Percentiles rank a stretch among this genome's conserved stretches.
These are phyloP conservation scores for Hylyphantes graminicola DNA, from an alignment of 1,140 invertebrate species.

Conservation along the genomic window DNA sequence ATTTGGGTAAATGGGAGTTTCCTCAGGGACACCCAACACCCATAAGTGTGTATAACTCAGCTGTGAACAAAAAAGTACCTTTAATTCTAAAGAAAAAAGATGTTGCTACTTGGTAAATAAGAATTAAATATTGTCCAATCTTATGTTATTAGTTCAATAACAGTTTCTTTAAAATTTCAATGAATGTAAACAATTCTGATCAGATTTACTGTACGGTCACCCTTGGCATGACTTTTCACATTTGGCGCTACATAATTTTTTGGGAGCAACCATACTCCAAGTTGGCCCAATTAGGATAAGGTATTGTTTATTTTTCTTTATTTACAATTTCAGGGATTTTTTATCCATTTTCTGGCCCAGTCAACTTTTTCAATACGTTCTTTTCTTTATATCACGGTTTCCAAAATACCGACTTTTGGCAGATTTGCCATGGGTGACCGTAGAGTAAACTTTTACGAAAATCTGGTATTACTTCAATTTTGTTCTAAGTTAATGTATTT, in stretches of 20 bases:
- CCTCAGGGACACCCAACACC: constrained; percentile 65
- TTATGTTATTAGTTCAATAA: background rate
- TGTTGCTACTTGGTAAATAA: constrained; percentile 41
- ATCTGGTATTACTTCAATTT: too few species aligned
- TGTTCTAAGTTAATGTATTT: too few species aligned
- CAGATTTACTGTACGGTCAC: background rate
- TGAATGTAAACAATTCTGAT: background rate
- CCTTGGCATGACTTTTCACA: background rate
- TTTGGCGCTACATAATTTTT: background rate
- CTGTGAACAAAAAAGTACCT: constrained; percentile 65
- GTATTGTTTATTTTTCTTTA: too few species aligned
- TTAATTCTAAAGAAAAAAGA: constrained; percentile 63
- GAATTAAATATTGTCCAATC: too few species aligned
- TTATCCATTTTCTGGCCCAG: too few species aligned
- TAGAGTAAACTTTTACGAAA: too few species aligned
- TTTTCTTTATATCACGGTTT: too few species aligned
- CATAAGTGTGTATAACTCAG: constrained; percentile 65
- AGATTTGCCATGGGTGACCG: too few species aligned
- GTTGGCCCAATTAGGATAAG: too few species aligned
- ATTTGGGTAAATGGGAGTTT: constrained; percentile 62
- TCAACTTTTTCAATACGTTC: too few species aligned
- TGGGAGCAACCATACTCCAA: background rate
- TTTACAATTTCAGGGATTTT: too few species aligned
- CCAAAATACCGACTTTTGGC: too few species aligned
- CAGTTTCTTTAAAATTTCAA: background rate